Evolutionary conservation across 2,888 invertebrate species (phyloP), one percentile per base, ranked within the genome.

Genomic region (Cremastinae sp.): DNA sequence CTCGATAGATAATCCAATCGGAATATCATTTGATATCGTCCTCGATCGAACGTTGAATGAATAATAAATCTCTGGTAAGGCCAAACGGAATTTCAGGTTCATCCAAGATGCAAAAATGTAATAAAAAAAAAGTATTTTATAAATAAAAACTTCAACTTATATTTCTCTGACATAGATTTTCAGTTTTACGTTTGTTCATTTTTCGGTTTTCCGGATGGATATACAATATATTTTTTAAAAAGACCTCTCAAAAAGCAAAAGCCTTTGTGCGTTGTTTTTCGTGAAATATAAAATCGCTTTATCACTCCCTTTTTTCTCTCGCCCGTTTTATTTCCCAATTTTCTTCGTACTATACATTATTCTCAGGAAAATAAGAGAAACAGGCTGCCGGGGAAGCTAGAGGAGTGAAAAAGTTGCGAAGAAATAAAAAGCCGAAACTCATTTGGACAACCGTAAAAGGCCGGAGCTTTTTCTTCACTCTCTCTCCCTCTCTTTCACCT

Each of bases 361-460:
- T 14, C 2, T 49, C 14, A 54, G 49, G n/a, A 51, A 51, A 1
- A 10, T 5, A 22, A 20, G 51, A 51, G 51, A 22, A 61, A 68
- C 28, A 28, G 22, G 36, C 28, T 28, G 28, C 2, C 28, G 28
- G 47, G 18, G 20, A 18, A 22, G 58, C 12, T n/a, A 47, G 34
- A 41, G 28, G 43, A 59, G 61, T 45, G 41, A 41, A 41, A 41
- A 64, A 51, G 7, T 14, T 12, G 43, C 49, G 10, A 54, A 45
- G 54, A 66, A 73, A 73, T 61, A 66, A 65, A 73, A 73, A 73
- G 73, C 54, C 38, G 54, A 73, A 73, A 66, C 73, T 65, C 66
- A 73, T 73, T 73, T 28, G 22, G 53, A 56, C 73, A 66, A 53
- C 66, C 61, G 10, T 61, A 65, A 56, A 22, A 34, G 36, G 53